Conservation (phyloP, 2,113 vertebrate species). For the Muscicapa adusta region DNA sequence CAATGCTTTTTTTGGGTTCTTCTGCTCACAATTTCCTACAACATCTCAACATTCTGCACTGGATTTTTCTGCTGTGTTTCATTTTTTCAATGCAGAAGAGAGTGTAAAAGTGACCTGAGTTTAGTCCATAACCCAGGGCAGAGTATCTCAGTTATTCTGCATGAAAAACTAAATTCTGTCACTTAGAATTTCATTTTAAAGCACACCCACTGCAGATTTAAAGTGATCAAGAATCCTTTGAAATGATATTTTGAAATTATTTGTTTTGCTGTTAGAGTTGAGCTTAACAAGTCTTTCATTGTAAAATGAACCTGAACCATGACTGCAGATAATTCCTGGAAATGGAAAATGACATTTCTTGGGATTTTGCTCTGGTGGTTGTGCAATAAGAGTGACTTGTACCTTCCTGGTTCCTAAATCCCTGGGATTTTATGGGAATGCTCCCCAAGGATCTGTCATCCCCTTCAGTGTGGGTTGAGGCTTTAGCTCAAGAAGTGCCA, state of each 20-base stretch:
- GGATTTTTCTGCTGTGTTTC: background rate
- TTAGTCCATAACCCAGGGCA: background rate
- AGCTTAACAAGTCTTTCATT: background rate
- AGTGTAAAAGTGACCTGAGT: background rate
- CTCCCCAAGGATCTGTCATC: background rate
- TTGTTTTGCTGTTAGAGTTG: background rate
- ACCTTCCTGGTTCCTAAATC: background rate
- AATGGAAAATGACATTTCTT: fast-evolving
- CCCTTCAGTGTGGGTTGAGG: background rate
- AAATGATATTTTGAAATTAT: background rate
- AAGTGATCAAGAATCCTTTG: background rate
- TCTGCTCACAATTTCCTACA: background rate
- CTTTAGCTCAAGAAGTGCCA: background rate
- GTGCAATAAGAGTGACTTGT: background rate
- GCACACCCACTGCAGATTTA: background rate
- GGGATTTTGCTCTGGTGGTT: background rate
- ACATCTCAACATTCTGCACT: background rate
- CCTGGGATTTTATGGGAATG: background rate
- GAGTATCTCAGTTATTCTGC: background rate
- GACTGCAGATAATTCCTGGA: background rate
- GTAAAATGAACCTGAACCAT: background rate
- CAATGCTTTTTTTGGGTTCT: background rate
- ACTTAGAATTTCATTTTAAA: background rate
- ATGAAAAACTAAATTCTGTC: background rate
- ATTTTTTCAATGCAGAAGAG: background rate